Base-by-base conservation (phyloP, 1,140 invertebrate genomes). In the Drepana arcuata region DNA sequence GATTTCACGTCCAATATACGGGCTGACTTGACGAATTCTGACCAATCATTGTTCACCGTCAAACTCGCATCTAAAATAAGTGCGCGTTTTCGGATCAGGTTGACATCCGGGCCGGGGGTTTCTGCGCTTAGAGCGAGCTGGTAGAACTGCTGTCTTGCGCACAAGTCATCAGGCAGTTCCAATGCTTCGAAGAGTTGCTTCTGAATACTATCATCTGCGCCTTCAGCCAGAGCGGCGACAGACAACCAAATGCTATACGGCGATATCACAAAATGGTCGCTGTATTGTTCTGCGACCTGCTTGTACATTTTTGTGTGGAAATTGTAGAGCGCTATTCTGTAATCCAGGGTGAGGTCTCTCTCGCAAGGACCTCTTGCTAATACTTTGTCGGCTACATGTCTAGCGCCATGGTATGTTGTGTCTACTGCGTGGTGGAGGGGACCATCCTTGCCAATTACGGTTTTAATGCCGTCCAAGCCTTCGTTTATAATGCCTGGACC, bases 141-240 rank as follows among this genome's bases (percentile, higher is more conserved):
- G 33, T 46, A 46, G 28, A 15, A 46, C 9, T 10, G 9, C 7
- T 40, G 11, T 13, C 43, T 31, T 1, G 21, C 2, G 16, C 37
- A 46, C 6, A 12, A 13, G 4, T 46, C 36, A 1, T 34, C n/a
- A 2, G 43, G 43, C 9, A 46, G 16, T 15, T 32, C 21, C 4
- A 47, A 25, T 13, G 37, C 3, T 14, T 33, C 4, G 24, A 41
- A 36, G 10, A 41, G 29, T 16, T 47, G 15, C 11, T 21, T 3
- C 7, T 41, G 27, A 6, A 28, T 28, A 6, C 7, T 2, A 9
- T 10, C 13, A 9, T 36, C 33, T 0, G 28, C 14, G 2, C 44
- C 44, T 33, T 47, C 44, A 6, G 37, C 44, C 1, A 47, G 11
- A 0, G 35, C 37, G 1, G 43, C 37, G 12, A 46, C n/a, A 16